Conservation (phyloP, 2,797 vertebrate genomes). For the Thaleichthys pacificus region DNA sequence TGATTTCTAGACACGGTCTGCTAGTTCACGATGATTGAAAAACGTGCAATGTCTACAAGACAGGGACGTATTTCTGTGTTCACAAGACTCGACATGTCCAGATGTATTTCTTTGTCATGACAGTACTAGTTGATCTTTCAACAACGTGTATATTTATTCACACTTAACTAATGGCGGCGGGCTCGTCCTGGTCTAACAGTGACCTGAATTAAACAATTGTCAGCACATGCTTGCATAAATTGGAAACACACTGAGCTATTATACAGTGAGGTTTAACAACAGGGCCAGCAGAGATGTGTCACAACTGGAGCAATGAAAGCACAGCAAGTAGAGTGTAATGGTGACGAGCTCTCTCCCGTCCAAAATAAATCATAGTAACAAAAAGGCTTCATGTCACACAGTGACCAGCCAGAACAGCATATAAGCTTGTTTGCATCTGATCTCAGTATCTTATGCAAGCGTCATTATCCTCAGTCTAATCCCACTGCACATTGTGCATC, state of each 20-base stretch:
- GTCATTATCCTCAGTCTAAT: not conserved
- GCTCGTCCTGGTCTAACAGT: not conserved
- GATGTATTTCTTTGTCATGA: not conserved
- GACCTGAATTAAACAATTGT: constrained; percentile 8
- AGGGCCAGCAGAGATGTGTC: not conserved
- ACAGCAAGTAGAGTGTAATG: not conserved
- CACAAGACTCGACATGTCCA: no score
- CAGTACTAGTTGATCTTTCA: constrained; percentile 8
- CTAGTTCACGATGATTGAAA: not conserved
- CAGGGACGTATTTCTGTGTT: no score
- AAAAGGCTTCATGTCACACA: constrained; percentile 12
- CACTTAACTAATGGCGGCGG: constrained; percentile 6
- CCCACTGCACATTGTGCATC: not conserved
- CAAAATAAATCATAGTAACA: not conserved
- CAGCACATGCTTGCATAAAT: constrained; percentile 17
- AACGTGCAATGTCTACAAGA: not conserved
- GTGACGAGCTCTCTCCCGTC: not conserved
- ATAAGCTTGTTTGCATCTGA: not conserved
- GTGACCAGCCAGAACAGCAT: not conserved
- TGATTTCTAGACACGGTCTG: not conserved
- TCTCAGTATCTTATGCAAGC: not conserved
- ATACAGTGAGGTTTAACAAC: constrained; percentile 1
- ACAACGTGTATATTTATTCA: constrained; percentile 17
- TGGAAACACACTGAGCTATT: not conserved
- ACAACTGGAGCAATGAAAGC: not conserved